Conservation (phyloP, 2,113 vertebrate species). For the Catharus fuscescens region DNA sequence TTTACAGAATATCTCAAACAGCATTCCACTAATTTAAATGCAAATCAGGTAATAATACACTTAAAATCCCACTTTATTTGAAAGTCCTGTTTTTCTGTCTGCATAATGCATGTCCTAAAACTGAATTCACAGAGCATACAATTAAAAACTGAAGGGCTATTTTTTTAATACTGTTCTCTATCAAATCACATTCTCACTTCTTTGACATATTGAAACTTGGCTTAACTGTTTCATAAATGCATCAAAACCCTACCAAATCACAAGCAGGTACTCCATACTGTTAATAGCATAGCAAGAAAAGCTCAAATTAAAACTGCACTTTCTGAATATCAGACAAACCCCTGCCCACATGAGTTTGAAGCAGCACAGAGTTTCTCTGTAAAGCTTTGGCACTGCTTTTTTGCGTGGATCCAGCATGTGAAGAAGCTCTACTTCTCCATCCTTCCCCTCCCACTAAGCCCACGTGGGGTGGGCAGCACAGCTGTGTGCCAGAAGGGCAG, state of each 20-base stretch:
- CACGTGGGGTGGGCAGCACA: neutral
- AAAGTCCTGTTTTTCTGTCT: neutral
- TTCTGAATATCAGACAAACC: neutral
- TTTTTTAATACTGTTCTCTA: neutral
- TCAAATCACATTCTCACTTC: neutral
- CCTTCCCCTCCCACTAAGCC: neutral
- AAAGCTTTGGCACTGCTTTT: neutral
- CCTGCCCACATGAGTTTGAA: accelerated
- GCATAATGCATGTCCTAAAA: neutral
- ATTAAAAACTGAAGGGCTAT: neutral
- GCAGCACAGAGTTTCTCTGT: neutral
- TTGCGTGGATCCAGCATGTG: accelerated
- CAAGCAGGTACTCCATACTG: neutral
- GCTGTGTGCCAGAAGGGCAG: neutral
- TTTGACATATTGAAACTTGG: neutral
- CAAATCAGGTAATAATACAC: conserved; percentile 18
- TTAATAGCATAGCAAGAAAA: neutral
- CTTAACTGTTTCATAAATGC: neutral
- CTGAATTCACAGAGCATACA: neutral
- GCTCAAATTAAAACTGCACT: neutral
- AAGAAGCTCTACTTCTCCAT: neutral
- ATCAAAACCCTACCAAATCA: neutral
- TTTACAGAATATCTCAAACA: neutral
- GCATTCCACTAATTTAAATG: conserved; percentile 1
- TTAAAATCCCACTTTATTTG: neutral